Conservation (phyloP, 2,888 invertebrate species). For the Ischnus inquisitorius region DNA sequence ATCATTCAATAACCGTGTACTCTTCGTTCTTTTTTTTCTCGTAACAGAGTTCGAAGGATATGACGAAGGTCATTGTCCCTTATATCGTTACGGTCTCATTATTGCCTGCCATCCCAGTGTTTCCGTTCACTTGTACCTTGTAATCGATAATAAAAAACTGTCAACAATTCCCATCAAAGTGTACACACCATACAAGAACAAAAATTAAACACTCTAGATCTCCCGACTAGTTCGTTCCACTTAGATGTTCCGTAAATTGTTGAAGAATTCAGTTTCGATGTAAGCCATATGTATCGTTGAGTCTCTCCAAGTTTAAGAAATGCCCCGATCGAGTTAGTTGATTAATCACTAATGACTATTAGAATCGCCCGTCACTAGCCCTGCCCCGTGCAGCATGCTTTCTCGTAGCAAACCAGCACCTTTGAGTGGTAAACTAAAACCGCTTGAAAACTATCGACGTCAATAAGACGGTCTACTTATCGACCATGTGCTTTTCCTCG, state of each 20-base stretch:
- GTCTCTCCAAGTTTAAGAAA: neutral
- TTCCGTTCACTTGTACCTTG: slow-evolving; percentile 25
- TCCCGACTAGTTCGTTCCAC: slow-evolving; percentile 4
- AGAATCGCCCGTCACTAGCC: slow-evolving; percentile 40
- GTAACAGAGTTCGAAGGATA: slow-evolving; percentile 84
- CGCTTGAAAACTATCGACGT: neutral
- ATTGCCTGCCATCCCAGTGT: slow-evolving; percentile 74
- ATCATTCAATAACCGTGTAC: slow-evolving; percentile 72
- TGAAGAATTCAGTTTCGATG: neutral
- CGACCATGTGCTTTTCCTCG: neutral
- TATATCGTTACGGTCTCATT: slow-evolving; percentile 69
- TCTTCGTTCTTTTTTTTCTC: slow-evolving; percentile 76
- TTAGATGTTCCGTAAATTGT: slow-evolving; percentile 14
- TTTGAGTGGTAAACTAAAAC: neutral
- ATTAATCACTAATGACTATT: slow-evolving; percentile 2
- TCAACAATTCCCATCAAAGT: slow-evolving; percentile 14
- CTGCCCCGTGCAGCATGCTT: slow-evolving; percentile 70
- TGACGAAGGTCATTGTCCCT: slow-evolving; percentile 84
- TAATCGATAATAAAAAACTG: slow-evolving; percentile 11
- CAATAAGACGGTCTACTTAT: neutral
- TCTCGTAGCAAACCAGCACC: slow-evolving; percentile 70
- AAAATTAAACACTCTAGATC: slow-evolving; percentile 8
- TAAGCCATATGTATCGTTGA: neutral
- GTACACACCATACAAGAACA: neutral
- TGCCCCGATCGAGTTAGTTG: neutral